Evolutionary conservation across 2,797 vertebrate species (phyloP), one percentile per base, ranked within the genome.

Genomic region (Moxostoma hubbsi): DNA sequence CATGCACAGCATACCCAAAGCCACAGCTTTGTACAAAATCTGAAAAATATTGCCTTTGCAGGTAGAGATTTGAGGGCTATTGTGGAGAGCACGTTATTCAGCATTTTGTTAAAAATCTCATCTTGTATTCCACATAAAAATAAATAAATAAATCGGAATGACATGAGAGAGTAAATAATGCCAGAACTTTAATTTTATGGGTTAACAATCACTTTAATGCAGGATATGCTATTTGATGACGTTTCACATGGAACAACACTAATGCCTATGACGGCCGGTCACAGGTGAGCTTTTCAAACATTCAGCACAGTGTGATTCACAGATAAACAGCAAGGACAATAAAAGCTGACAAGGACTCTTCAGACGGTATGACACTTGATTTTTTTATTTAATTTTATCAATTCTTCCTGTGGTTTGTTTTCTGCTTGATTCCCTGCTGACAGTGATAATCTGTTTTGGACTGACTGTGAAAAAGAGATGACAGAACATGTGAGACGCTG

Each of bases 261-360:
- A 57, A 59, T 59, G 8, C 7, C 11, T n/a, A 4, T 72, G 64
- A 77, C 61, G 77, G 54, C 61, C 36, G 75, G 62, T 81, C 80
- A 36, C 43, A 69, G 51, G 50, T 54, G 61, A 67, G 18, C 61
- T 67, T 82, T 70, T 49, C 5, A 61, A 63, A 11, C 61, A n/a
- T 45, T 73, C 36, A 24, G 72, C 72, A 73, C 8, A 68, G 62
- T 67, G 36, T 58, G 57, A 72, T 67, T 62, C n/a, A 49, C 18
- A 43, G n/a, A 62, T 43, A 70, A 55, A 57, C 47, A 53, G 24
- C 49, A 58, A 59, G 58, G 24, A 74, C 57, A 77, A 77, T 74
- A 81, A 77, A 78, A 76, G 73, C 69, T 72, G 63, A 83, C 78
- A 59, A 79, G 73, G 81, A 69, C 70, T 24, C 18, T 73, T 75